Base-by-base conservation (phyloP, 2,888 invertebrate genomes). In the Anthrax anthrax region DNA sequence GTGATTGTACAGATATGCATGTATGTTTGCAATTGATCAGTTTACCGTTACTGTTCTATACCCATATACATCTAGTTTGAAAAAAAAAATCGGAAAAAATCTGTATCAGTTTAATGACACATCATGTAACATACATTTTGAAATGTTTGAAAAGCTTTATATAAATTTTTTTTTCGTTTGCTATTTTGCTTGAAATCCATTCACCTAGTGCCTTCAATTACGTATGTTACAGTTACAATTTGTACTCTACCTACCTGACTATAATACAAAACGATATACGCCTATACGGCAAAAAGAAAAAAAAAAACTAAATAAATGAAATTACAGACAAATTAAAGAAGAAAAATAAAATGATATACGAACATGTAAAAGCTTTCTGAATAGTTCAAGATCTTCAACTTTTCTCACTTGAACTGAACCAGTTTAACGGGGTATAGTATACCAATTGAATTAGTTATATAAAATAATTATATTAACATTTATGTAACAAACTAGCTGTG, bases 351-450 rank as follows among this genome's bases (percentile, higher is more conserved):
- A 1, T 12, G 3, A 32, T 32, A 32, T 32, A 12, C 12, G 29
- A 12, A 32, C 12, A 12, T 32, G 29, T 32, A 32, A 32, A 32
- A 32, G 29, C 13, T 47, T 47, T 53, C 45, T 38, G 50, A 52
- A 49, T 51, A 49, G 55, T 56, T 56, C 56, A 56, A 56, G 56
- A 56, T 54, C 53, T 56, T 55, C 56, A 51, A 55, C 54, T 56
- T 53, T 53, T 41, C 43, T 47, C 41, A 48, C 29, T 37, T 42
- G 47, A 52, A 55, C 38, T 42, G 48, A 54, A 55, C 54, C 55
- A 52, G 55, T 55, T 51, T 44, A 52, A 50, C 51, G 43, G 50
- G 50, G 46, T 37, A 36, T 43, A n/a, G 13, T n/a, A 36, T 43
- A 37, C 19, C 36, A 43, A 43, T 37, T 16, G 36, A 23, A 12